Base-by-base conservation (phyloP, 2,888 invertebrate species). In the Acleris cristana region DNA sequence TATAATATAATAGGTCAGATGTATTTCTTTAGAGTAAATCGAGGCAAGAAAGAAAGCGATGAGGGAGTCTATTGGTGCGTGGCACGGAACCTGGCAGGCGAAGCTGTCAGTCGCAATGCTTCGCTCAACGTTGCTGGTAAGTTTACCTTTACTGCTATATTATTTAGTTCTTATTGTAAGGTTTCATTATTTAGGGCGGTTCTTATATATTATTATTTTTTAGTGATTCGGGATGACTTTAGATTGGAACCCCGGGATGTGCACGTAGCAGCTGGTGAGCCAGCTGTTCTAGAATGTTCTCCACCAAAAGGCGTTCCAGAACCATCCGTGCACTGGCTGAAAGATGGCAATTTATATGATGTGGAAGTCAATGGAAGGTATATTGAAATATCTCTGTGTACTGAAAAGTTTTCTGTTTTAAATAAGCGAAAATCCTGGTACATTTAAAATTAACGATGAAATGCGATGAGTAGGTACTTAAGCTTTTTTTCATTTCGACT, bases 61-160 rank as follows among this genome's bases (percentile, higher is more conserved):
- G 97, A 98, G 73, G 99, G 99, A 49, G 95, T 97, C 70, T 99
- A 99, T 90, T 98, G 98, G 97, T 99, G 99, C 92, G 97, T 98
- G 76, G 99, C 99, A 71, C 96, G 96, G 84, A 99, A 99, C 91
- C 94, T 95, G 73, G 97, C 96, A 63, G 99, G 99, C 74, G 96
- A 95, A 77, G 98, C 96, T 71, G 95, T 95, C 82, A 98, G 98
- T 88, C 95, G 97, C 78, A 99, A 99, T 92, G 99, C 99, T 75
- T 97, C 98, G 69, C 95, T 99, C 78, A 97, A 98, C 92, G 98
- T 99, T 80, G 98, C 98, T 90, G 97, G 98, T 99, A 91, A 88
- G 86, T 73, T 65, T 54, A 44, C 48, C 59, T 23, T 49, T 67
- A 63, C 23, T 19, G 2, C n/a, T 16, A 16, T n/a, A 16, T 2